Evolutionary conservation across 2,888 invertebrate species (phyloP), one percentile per base, ranked within the genome.

Genomic region (Spialia ferax): DNA sequence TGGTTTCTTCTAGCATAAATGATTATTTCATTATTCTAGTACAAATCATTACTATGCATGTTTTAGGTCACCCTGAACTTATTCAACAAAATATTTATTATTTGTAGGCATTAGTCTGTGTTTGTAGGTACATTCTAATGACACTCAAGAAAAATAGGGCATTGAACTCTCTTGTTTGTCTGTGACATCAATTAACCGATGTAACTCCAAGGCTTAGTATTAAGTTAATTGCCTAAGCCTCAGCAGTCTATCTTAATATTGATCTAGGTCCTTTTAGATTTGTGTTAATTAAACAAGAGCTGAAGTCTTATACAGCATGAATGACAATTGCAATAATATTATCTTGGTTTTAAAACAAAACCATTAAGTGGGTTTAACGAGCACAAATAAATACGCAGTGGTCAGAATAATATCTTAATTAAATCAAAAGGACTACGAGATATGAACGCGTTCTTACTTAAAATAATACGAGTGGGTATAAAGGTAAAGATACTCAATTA

Each of bases 141-240:
- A 26, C 2, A 26, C 5, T 26, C 26, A 26, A 26, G n/a, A n/a
- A n/a, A n/a, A n/a, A n/a, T n/a, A n/a, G 13, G 38, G n/a, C n/a
- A n/a, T 38, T 38, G n/a, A 38, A 13, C 38, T 10, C n/a, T 38
- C 35, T 38, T 38, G 35, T 38, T 38, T 38, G 35, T 38, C n/a
- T 38, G 38, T n/a, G 38, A n/a, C n/a, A 6, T 42, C 8, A 18
- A 42, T 42, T 42, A 42, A 42, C 18, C 7, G 18, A 54, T 54
- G 13, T 26, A 26, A 18, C 23, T 54, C n/a, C 26, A 54, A 26
- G 22, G 26, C 50, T 15, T 50, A n/a, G 23, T n/a, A 22, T 20
- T n/a, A 38, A 57, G 22, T 38, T 38, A 57, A 57, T 57, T 57
- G 38, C 57, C n/a, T n/a, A 57, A 38, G 1, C n/a, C 22, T 38